Evolutionary conservation across 2,888 invertebrate species (phyloP).

Genomic region (Atethmia centrago): DNA sequence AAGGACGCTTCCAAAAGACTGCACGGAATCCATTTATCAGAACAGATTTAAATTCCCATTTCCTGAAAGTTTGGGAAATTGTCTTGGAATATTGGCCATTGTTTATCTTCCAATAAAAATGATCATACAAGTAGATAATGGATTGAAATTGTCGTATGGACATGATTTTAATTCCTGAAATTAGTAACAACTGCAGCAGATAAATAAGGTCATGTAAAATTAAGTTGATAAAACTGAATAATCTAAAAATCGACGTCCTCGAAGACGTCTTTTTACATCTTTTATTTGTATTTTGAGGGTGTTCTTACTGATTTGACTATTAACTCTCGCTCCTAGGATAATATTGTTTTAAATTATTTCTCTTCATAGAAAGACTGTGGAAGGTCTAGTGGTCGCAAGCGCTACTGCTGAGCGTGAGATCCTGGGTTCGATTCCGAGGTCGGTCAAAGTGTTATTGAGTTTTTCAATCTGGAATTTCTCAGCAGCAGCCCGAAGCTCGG

Average conservation of each 20-base stretch:
- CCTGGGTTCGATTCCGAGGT: too few species aligned
- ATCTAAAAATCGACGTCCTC: background rate
- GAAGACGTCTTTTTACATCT: background rate
- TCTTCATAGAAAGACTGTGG: background rate
- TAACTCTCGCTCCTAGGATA: background rate
- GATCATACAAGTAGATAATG: background rate
- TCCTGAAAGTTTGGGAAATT: conserved; percentile 2
- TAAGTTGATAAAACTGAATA: background rate
- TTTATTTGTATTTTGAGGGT: background rate
- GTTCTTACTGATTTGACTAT: background rate
- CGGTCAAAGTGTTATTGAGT: too few species aligned
- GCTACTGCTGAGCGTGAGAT: too few species aligned
- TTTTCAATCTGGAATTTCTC: too few species aligned
- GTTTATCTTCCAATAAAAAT: background rate
- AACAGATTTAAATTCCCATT: conserved; percentile 28
- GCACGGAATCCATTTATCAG: conserved; percentile 44
- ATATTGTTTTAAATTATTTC: background rate
- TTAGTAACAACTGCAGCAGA: background rate
- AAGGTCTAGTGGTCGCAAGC: too few species aligned
- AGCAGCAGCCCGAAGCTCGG: too few species aligned
- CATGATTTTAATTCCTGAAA: background rate
- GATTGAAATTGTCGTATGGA: background rate
- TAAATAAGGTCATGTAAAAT: background rate
- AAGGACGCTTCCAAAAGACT: conserved; percentile 30
- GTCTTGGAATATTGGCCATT: background rate